Conservation (phyloP, 1,140 invertebrate genomes). For the Cheumatopsyche charites region DNA sequence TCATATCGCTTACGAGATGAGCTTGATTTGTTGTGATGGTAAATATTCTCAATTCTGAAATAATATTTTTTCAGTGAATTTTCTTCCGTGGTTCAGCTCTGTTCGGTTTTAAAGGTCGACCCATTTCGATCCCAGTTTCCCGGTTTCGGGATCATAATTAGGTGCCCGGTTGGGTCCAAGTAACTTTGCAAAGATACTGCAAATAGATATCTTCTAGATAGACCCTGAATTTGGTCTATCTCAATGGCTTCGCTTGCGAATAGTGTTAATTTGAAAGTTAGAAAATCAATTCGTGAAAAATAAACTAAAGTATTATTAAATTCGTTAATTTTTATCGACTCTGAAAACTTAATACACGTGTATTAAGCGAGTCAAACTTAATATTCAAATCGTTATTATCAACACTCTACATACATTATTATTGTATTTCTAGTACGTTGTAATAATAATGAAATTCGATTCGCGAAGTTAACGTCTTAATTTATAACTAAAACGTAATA, state of each 20-base stretch:
- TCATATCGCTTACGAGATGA: too few relatives aligned
- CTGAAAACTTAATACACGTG: too few relatives aligned
- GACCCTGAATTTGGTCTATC: conserved; percentile 20
- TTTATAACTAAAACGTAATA: conserved; percentile 19
- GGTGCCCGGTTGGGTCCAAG: conserved; percentile 44
- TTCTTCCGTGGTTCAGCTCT: conserved; percentile 17
- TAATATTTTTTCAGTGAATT: too few relatives aligned
- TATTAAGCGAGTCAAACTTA: too few relatives aligned
- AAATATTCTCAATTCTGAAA: too few relatives aligned
- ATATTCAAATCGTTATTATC: conserved; percentile 2
- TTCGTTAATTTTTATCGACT: too few relatives aligned
- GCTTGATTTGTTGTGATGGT: too few relatives aligned
- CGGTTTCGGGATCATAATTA: conserved; percentile 46
- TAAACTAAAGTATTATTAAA: too few relatives aligned
- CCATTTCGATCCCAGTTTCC: conserved; percentile 16
- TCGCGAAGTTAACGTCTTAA: conserved; percentile 19
- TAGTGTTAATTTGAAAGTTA: neutral
- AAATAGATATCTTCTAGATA: conserved; percentile 39
- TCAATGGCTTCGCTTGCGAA: neutral
- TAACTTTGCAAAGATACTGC: conserved; percentile 42
- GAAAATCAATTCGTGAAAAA: neutral
- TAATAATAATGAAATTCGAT: conserved; percentile 9
- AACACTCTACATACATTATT: too few relatives aligned
- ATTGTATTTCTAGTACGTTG: neutral
- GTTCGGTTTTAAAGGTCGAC: conserved; percentile 19